These are phyloP conservation scores for Drosophila orosa DNA, from an alignment of 1,140 invertebrate genomes.

Conservation along the genomic window DNA sequence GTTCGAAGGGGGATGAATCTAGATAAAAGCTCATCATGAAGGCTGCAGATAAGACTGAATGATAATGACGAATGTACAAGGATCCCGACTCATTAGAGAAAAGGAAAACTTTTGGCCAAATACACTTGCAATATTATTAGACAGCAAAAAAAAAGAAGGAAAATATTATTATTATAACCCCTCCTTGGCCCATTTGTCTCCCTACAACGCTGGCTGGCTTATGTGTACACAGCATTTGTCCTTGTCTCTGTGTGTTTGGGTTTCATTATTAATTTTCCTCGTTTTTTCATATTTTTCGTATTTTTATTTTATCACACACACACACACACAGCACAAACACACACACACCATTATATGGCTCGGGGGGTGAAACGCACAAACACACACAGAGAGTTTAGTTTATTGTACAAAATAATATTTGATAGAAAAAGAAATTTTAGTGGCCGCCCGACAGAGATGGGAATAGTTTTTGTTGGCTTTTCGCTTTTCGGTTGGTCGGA, in stretches of 20 bases:
- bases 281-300: constrained; percentile 80
- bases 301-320: constrained; percentile 78
- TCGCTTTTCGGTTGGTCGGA: constrained; percentile 50
- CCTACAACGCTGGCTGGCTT: constrained; percentile 27
- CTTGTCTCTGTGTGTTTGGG: constrained; percentile 70
- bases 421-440: constrained; percentile 75
- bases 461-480: constrained; percentile 57
- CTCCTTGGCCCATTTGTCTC: constrained; percentile 20
- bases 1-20: constrained; percentile 45
- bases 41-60: constrained; percentile 41
- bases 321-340: constrained; percentile 31
- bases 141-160: constrained; percentile 65
- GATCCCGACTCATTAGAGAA: constrained; percentile 39
- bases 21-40: constrained; percentile 51
- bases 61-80: constrained; percentile 36
- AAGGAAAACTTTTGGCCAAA: constrained; percentile 56
- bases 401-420: constrained; percentile 81
- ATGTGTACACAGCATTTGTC: constrained; percentile 61
- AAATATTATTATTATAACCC: constrained; percentile 71
- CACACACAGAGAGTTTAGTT: constrained; percentile 57
- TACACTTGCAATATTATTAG: constrained; percentile 79
- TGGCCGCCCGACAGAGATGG: constrained; percentile 57
- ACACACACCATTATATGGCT: constrained; percentile 43
- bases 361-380: constrained; percentile 67
- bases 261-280: constrained; percentile 82